Conservation (phyloP, 2,797 vertebrate species). For the Neosilurus mollespiculum region DNA sequence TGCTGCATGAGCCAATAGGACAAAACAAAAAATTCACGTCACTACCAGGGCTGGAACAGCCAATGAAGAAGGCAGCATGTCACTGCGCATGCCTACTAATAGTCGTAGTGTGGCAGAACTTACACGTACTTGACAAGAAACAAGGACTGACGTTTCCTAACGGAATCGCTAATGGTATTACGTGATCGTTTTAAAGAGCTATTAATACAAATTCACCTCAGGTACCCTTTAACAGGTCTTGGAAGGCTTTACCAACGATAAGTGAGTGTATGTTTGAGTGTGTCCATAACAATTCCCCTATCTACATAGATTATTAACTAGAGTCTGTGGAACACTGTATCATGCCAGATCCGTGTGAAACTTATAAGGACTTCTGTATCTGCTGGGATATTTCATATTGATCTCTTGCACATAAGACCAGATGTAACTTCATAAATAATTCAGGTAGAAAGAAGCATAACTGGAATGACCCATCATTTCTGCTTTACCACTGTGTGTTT, state of each 20-base stretch:
- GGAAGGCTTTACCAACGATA: background rate
- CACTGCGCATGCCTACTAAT: too few species aligned
- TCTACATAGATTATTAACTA: constrained; percentile 40
- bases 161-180: too few species aligned
- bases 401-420: background rate
- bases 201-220: too few species aligned
- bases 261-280: background rate
- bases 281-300: constrained; percentile 1
- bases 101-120: too few species aligned
- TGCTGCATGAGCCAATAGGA: too few species aligned
- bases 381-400: constrained; percentile 27
- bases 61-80: too few species aligned
- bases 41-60: too few species aligned
- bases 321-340: background rate
- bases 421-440: constrained; percentile 5
- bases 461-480: background rate
- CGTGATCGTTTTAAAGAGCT: too few species aligned
- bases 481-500: background rate
- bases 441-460: constrained; percentile 11
- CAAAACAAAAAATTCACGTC: too few species aligned
- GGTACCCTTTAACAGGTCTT: background rate
- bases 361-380: constrained; percentile 19
- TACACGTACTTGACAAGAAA: too few species aligned
- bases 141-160: too few species aligned
- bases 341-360: constrained; percentile 13